Evolutionary conservation across 2,797 vertebrate species (phyloP), one percentile per base, ranked within the genome.

Genomic region (Hoplostethus atlanticus): DNA sequence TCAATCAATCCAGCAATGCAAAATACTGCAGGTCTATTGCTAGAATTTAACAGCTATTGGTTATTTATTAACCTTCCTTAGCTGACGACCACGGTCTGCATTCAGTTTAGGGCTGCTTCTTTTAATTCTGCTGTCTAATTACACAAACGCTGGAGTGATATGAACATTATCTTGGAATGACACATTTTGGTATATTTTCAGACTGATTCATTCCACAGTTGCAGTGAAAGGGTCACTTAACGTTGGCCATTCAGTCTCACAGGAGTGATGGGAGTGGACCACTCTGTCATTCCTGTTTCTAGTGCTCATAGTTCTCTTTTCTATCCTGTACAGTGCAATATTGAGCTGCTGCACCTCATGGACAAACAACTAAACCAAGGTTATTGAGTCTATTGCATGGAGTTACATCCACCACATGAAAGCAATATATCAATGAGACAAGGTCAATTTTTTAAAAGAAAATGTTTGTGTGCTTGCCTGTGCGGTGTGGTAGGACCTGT

Each of bases 261-360:
- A 50, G 46, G 6, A 2, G 17, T 7, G 7, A 10, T 61, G 66
- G 21, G 34, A 60, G 21, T 52, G 68, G 65, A 60, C 54, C 51
- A 65, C 31, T 28, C 67, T 53, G 25, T 61, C 13, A 40, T 78
- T 42, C 36, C 60, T 61, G 60, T 25, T 3, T 28, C 10, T 6
- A 7, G 5, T 38, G 16, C 47, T 68, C 31, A 34, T 2, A 50
- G 21, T 40, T 53, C 54, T 72, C 54, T 58, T 58, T 21, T 50
- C 6, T 36, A 8, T 46, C 8, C 57, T 53, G 25, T 25, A 11
- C 31, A 9, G 16, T 4, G 36, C 12, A 60, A 44, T 56, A 60
- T 42, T n/a, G 31, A 67, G 34, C 73, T 51, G 40, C 30, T 52
- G 30, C 44, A 78, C 28, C 2, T 21, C 8, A 50, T 50, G 17